phyloP scores from a whole-genome alignment of 1,140 invertebrate genomes.

The Pseudobourletiella spinata region DNA sequence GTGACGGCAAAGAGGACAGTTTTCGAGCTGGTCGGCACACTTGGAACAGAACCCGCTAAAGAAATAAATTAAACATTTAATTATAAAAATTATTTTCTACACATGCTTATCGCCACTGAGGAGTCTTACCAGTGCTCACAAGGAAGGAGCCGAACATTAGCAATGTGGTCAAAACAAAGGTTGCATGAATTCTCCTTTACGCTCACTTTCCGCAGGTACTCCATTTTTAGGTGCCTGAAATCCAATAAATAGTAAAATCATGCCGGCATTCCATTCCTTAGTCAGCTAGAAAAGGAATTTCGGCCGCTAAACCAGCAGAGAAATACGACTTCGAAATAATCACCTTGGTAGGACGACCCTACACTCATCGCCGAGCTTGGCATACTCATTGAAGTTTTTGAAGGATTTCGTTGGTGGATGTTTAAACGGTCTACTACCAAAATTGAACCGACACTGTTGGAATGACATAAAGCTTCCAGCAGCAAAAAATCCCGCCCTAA shows the following conservation, averaged over 20 bases:
- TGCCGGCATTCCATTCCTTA: too few species aligned
- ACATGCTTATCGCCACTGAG: too few species aligned
- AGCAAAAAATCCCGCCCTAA: constrained; percentile 77
- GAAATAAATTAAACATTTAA: constrained; percentile 39
- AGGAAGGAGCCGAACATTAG: constrained; percentile 62
- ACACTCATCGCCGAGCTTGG: constrained; percentile 57
- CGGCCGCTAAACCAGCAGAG: too few species aligned
- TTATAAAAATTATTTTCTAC: too few species aligned
- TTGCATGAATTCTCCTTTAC: constrained; percentile 9
- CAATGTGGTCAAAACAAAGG: constrained; percentile 58
- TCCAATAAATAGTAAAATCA: constrained; percentile 34
- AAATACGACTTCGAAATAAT: too few species aligned
- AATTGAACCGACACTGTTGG: constrained; percentile 90
- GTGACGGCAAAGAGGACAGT: constrained; percentile 81
- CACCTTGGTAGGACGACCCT: constrained; percentile 56
- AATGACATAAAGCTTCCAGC: constrained; percentile 94
- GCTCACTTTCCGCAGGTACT: constrained; percentile 60
- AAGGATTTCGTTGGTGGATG: constrained; percentile 63
- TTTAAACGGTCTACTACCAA: constrained; percentile 70
- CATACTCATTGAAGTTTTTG: constrained; percentile 68
- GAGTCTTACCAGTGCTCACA: constrained; percentile 73
- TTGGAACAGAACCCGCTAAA: constrained; percentile 72
- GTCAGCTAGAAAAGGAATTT: too few species aligned
- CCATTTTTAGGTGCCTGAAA: constrained; percentile 62
- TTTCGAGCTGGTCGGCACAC: constrained; percentile 65